Conservation (phyloP, 2,888 invertebrate genomes). For the Conomelus anceps region DNA sequence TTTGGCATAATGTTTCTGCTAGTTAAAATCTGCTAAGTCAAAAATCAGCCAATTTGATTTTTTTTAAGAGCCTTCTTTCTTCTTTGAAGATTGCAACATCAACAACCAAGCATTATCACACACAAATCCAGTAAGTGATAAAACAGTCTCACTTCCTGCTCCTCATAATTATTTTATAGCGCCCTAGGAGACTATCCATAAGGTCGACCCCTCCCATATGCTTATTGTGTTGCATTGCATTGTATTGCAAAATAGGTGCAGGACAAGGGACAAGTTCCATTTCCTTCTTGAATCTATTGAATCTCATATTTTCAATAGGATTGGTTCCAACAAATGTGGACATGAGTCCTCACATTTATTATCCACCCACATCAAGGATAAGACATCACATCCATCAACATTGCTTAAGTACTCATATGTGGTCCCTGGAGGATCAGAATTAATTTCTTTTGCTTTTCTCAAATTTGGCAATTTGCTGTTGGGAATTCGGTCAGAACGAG, state of each 20-base stretch:
- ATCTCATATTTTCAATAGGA: not conserved
- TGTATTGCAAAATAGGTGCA: not conserved
- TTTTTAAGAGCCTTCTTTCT: not conserved
- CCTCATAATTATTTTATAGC: not conserved
- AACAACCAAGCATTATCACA: not conserved
- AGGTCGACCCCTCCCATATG: not conserved
- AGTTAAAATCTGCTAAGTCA: not conserved
- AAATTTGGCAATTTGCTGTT: not conserved
- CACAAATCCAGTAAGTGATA: not conserved
- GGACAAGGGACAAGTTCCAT: not conserved
- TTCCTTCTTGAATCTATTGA: not conserved
- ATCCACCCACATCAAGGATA: not conserved
- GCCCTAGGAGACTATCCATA: not conserved
- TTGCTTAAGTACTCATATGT: not conserved
- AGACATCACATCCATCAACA: not conserved
- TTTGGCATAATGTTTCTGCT: conserved; percentile 2
- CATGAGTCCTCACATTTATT: not conserved
- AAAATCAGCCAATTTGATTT: not conserved
- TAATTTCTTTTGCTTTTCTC: not conserved
- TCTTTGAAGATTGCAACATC: not conserved
- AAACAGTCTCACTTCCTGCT: not conserved
- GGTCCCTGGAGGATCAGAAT: not conserved
- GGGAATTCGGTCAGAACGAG: not conserved
- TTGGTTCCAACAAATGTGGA: not conserved
- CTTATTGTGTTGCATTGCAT: no score